These are phyloP conservation scores for Semnopithecus entellus DNA, from an alignment of 2,113 vertebrate species.

Conservation along the genomic window DNA sequence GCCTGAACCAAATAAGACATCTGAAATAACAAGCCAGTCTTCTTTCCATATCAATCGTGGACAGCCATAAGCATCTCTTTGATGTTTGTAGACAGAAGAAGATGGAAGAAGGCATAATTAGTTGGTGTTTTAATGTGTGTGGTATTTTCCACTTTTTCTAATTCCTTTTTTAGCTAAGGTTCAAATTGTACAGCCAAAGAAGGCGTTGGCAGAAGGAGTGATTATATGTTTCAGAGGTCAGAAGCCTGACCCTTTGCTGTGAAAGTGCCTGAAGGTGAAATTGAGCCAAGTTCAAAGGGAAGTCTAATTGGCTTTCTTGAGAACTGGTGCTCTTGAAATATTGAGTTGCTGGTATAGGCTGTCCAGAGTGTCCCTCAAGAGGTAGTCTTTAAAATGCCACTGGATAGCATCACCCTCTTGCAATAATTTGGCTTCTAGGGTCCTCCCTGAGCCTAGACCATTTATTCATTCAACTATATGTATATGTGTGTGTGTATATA, in stretches of 20 bases:
- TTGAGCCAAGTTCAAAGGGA: conserved; percentile 57
- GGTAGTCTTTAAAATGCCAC: background rate
- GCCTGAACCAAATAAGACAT: background rate
- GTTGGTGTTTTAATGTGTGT: background rate
- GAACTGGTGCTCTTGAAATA: background rate
- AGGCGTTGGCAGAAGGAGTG: conserved; percentile 13
- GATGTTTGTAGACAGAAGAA: background rate
- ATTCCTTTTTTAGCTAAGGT: conserved; percentile 43
- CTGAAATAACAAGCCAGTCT: background rate
- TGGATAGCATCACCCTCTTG: background rate
- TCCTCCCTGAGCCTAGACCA: background rate
- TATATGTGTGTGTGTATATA: too few relatives aligned
- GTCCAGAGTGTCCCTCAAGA: background rate
- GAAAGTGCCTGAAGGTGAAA: conserved; percentile 58
- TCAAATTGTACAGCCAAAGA: conserved; percentile 17
- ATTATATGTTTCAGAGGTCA: background rate
- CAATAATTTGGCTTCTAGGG: background rate
- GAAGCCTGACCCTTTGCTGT: conserved; percentile 40
- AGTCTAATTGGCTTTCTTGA: background rate
- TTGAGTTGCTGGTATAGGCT: background rate
- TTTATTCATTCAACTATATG: background rate
- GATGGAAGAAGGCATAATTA: background rate
- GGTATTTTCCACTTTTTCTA: background rate
- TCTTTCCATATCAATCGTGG: background rate
- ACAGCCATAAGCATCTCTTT: background rate